Evolutionary conservation across 2,113 vertebrate species (phyloP).

Genomic region (Probosciger aterrimus): DNA sequence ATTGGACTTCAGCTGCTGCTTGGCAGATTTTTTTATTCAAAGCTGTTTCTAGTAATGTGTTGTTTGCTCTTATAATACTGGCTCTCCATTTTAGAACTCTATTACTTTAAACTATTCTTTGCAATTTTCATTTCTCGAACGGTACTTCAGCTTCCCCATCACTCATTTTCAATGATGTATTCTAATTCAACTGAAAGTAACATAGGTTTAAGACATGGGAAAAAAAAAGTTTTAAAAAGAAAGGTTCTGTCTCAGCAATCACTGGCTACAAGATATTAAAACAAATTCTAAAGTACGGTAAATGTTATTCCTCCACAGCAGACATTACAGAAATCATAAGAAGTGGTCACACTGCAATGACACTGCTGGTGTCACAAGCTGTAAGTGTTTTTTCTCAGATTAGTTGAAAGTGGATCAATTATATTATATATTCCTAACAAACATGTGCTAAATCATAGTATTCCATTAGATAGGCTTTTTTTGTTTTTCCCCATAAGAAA

Average conservation of each 20-base stretch:
- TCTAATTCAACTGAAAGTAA: not conserved
- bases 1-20: not conserved
- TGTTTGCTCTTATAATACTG: not conserved
- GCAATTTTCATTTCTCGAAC: not conserved
- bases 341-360: not conserved
- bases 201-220: not conserved
- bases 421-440: not conserved
- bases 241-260: not conserved
- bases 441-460: not conserved
- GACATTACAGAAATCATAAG: not conserved
- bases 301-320: not conserved
- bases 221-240: not conserved
- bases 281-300: not conserved
- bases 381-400: not conserved
- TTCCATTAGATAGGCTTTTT: not conserved
- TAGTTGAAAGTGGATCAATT: not conserved
- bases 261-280: not conserved
- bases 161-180: not conserved
- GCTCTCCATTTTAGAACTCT: not conserved
- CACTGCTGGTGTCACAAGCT: not conserved
- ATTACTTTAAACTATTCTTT: not conserved
- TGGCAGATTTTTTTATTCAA: constrained; percentile 1
- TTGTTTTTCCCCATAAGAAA: not conserved
- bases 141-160: not conserved
- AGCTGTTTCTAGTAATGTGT: not conserved